Percentiles rank a stretch among this genome's conserved stretches.
These are phyloP conservation scores for Pipistrellus pipistrellus DNA, from an alignment of 2,797 vertebrate genomes.

Conservation along the genomic window DNA sequence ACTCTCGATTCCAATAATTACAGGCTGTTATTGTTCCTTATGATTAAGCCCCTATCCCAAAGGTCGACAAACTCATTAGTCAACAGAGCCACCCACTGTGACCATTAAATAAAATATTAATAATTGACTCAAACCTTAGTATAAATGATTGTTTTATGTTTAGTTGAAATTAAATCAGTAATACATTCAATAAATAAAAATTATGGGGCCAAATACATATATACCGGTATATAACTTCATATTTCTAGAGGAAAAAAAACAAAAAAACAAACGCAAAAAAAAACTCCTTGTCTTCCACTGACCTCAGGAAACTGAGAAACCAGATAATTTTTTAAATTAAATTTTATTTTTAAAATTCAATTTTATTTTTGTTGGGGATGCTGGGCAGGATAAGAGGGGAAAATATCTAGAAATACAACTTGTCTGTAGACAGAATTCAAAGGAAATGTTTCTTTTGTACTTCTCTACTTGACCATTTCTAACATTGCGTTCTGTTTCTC, in stretches of 20 bases:
- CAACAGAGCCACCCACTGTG: no score
- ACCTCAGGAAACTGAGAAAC: not conserved
- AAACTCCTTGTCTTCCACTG: not conserved
- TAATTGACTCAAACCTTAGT: not conserved
- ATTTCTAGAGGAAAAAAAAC: not conserved
- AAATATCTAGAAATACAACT: not conserved
- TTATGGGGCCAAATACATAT: not conserved
- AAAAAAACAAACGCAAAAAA: no score
- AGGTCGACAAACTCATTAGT: no score
- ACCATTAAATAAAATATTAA: constrained; percentile 5
- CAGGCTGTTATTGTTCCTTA: no score
- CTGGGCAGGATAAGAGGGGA: not conserved
- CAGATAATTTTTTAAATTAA: not conserved
- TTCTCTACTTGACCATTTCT: not conserved
- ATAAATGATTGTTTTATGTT: not conserved
- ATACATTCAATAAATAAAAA: not conserved
- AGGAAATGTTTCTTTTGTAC: not conserved
- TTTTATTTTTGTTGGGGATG: not conserved
- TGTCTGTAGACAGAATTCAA: not conserved
- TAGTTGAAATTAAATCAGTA: not conserved
- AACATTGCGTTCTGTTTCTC: not conserved
- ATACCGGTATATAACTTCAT: not conserved
- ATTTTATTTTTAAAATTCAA: not conserved
- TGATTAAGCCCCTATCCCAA: no score
- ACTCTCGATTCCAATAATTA: no score